Percentiles rank a stretch among this genome's conserved stretches.
Evolutionary conservation across 2,113 vertebrate genomes (phyloP).

Genomic region (Crotalus tigris): DNA sequence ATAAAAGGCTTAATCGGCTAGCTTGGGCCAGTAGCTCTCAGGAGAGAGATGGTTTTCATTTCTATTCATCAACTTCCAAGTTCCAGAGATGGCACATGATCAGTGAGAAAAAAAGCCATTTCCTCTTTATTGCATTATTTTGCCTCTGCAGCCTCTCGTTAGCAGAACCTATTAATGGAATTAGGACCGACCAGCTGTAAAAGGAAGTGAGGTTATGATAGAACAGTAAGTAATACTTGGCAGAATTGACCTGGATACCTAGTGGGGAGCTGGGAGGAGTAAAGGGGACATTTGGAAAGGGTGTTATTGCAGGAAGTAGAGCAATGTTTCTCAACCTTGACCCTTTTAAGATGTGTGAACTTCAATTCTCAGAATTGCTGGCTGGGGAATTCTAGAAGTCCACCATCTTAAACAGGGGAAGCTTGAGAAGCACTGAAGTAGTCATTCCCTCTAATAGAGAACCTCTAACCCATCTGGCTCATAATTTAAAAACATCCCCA

Average conservation of each 20-base stretch:
- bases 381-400: neutral
- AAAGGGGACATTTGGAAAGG: neutral
- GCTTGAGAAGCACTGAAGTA: neutral
- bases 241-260: neutral
- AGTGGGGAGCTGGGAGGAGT: no score
- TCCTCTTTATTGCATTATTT: neutral
- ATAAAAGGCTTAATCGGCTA: neutral
- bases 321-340: neutral
- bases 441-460: neutral
- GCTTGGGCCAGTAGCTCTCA: neutral
- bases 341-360: neutral
- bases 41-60: neutral
- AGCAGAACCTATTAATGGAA: neutral
- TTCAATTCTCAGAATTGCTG: neutral
- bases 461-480: slow-evolving; percentile 2
- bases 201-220: neutral
- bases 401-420: neutral
- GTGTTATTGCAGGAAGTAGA: neutral
- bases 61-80: neutral
- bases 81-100: neutral
- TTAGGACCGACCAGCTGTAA: neutral
- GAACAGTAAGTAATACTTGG: neutral
- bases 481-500: neutral
- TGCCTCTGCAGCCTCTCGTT: neutral
- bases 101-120: no score